These are phyloP conservation scores for Stercorarius parasiticus DNA, from an alignment of 2,113 vertebrate genomes.

Conservation along the genomic window DNA sequence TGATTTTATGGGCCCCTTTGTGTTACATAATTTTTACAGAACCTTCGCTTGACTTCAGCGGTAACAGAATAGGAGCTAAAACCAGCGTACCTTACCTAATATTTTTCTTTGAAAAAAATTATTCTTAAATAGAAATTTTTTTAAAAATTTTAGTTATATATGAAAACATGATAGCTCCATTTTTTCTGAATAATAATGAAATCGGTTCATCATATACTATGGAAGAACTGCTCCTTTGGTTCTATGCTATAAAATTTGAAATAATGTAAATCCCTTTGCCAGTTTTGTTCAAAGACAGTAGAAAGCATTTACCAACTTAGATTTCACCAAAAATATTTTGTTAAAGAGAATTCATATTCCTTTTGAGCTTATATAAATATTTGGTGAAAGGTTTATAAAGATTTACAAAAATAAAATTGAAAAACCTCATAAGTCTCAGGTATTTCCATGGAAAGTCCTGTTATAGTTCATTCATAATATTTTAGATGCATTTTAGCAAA, in stretches of 20 bases:
- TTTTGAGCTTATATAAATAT: not conserved
- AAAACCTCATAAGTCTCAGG: not conserved
- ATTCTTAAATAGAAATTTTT: not conserved
- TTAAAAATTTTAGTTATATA: not conserved
- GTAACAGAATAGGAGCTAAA: not conserved
- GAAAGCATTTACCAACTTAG: not conserved
- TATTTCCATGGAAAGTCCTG: slow-evolving; percentile 4
- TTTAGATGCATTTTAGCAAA: slow-evolving; percentile 39
- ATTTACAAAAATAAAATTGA: not conserved
- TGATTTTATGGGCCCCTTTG: not conserved
- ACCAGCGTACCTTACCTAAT: not conserved
- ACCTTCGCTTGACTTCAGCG: not conserved
- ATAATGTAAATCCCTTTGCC: not conserved
- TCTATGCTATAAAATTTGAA: not conserved
- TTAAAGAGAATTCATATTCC: not conserved
- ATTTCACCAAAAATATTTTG: not conserved
- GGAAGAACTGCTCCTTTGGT: not conserved
- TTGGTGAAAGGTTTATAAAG: not conserved
- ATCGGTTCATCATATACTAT: not conserved
- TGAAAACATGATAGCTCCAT: rapidly evolving
- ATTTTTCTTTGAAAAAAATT: not conserved
- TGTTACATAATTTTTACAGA: not conserved
- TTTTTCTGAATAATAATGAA: not conserved
- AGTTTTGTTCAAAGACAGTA: not conserved
- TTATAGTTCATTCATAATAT: not conserved